Evolutionary conservation across 2,113 vertebrate genomes (phyloP), one percentile per base, ranked within the genome.

Genomic region (Amia ocellicauda): DNA sequence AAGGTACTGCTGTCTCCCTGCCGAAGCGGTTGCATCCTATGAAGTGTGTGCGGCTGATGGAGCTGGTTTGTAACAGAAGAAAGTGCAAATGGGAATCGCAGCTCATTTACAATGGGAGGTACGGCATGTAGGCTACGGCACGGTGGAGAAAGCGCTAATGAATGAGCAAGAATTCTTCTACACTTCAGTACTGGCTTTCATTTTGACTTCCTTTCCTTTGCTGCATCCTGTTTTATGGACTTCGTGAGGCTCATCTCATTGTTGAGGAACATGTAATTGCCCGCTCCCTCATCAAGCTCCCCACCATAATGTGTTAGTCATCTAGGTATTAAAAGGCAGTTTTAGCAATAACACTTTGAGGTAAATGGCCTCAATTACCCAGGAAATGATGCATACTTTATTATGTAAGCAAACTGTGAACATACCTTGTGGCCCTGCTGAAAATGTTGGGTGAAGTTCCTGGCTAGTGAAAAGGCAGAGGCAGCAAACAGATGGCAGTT

Each of bases 361-460:
- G 42, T 23, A 58, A 50, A 50, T 7, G 45, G 63, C 17, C 20
- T 19, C 20, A 22, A 64, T 57, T 57, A 64, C 63, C 26, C 26
- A 22, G 40, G 40, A 19, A 22, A 28, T 41, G 60, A 57, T 57
- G 53, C 63, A 57, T 49, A 57, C 22, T 55, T 36, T 45, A 57
- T 58, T 42, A 1, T 49, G 27, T 55, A 49, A 64, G 36, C 54
- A 19, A 57, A 43, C 63, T 47, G 26, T 23, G 19, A 56, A 42
- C 24, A 62, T 40, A n/a, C n/a, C 60, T 40, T 40, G 49, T 53
- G 60, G 40, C 60, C 43, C 24, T n/a, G 28, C 36, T 19, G 40
- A 62, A 45, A 40, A 28, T 41, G 47, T 62, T 53, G 29, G 40
- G 51, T 47, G 36, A 28, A 9, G 26, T 11, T 20, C 19, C 26